Percentiles rank a stretch among this genome's conserved stretches.
Evolutionary conservation across 2,888 invertebrate species (phyloP).

Genomic region (Cephus rjabovi): DNA sequence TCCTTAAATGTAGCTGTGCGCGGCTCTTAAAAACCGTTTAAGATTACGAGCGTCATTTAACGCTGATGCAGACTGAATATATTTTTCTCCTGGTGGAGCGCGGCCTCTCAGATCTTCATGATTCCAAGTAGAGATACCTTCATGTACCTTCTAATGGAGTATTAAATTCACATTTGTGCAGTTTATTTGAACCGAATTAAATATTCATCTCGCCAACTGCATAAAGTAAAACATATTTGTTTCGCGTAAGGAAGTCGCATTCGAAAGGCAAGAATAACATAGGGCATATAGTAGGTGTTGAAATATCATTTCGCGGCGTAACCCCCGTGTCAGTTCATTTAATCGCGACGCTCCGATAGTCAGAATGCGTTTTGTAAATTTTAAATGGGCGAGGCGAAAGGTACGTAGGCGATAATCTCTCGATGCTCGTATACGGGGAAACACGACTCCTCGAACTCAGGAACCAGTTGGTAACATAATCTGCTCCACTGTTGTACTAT

Average conservation of each 20-base stretch:
- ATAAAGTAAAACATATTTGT: not conserved
- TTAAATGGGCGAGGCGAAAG: not conserved
- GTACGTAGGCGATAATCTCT: not conserved
- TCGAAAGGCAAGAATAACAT: not conserved
- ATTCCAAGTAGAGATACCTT: not conserved
- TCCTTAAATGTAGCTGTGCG: not conserved
- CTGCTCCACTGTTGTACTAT: slow-evolving; percentile 37
- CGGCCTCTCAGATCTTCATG: not conserved
- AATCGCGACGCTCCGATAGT: not conserved
- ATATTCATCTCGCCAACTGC: not conserved
- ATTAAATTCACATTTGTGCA: not conserved
- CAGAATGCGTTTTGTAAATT: not conserved
- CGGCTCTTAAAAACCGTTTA: not conserved
- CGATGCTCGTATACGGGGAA: not conserved
- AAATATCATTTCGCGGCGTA: not conserved
- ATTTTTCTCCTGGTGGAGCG: not conserved
- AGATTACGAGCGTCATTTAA: not conserved
- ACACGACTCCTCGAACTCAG: not conserved
- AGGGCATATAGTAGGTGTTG: not conserved
- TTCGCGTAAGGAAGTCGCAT: not conserved
- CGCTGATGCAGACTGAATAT: not conserved
- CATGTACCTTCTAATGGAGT: not conserved
- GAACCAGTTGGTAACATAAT: slow-evolving; percentile 49
- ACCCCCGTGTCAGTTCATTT: not conserved
- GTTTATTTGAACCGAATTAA: not conserved